A percentile compares a stretch with the other conserved stretches of the same genome.
phyloP scores from a whole-genome alignment of 2,888 invertebrate genomes.

The Perizoma flavofasciatum region DNA sequence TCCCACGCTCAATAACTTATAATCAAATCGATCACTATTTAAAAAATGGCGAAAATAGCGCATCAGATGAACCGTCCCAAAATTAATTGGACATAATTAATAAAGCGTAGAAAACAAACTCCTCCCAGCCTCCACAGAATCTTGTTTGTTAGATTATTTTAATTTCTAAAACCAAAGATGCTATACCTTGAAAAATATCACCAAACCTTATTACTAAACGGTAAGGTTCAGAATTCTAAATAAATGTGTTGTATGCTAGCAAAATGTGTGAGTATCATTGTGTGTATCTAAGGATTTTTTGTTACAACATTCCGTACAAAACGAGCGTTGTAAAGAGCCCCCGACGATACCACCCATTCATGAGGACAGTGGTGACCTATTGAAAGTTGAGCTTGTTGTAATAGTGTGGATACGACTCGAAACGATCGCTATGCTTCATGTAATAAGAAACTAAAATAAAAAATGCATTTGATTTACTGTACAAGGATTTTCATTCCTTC shows the following conservation, averaged over 20 bases:
- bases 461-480: no score
- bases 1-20: constrained; percentile 22
- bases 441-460: no score
- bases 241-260: constrained; percentile 35
- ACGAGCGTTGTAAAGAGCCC: constrained; percentile 81
- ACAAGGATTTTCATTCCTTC: no score
- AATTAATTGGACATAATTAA: constrained; percentile 83
- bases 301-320: constrained; percentile 82
- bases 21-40: constrained; percentile 53
- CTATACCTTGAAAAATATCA: constrained; percentile 20
- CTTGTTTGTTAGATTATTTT: constrained; percentile 71
- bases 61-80: constrained; percentile 66
- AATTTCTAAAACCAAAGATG: constrained; percentile 57
- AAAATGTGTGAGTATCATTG: constrained; percentile 63
- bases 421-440: no score
- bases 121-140: constrained; percentile 71
- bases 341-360: constrained; percentile 83
- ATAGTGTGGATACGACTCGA: constrained; percentile 55
- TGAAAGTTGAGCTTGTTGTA: constrained; percentile 66
- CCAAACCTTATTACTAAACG: constrained; percentile 14
- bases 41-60: constrained; percentile 60
- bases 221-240: constrained; percentile 46
- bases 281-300: constrained; percentile 82
- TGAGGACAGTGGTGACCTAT: constrained; percentile 82
- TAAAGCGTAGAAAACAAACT: constrained; percentile 79